phyloP scores from a whole-genome alignment of 1,140 invertebrate species.

The Bicyclus anynana region DNA sequence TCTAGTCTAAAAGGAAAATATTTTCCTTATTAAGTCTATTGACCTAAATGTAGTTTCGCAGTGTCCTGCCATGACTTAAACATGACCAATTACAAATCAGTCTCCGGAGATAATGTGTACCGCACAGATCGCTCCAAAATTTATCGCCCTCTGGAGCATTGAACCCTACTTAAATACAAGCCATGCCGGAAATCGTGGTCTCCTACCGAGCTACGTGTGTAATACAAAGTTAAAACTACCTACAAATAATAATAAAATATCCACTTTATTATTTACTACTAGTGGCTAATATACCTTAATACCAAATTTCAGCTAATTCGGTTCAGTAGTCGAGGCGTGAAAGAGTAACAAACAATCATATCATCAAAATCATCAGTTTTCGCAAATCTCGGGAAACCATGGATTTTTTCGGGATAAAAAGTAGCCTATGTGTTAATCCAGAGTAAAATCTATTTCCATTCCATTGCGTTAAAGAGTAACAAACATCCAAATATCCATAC shows the following conservation, averaged over 20 bases:
- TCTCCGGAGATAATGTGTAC: constrained; percentile 1
- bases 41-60: background rate
- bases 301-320: no score
- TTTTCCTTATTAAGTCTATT: background rate
- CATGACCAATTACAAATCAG: background rate
- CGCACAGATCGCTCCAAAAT: background rate
- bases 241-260: background rate
- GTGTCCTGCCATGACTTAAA: background rate
- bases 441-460: no score
- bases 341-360: no score
- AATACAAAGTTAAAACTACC: background rate
- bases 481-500: no score
- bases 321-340: no score
- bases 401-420: no score
- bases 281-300: no score
- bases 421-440: no score
- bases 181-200: background rate
- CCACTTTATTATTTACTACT: no score
- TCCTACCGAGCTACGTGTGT: background rate
- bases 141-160: constrained; percentile 10
- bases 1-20: background rate
- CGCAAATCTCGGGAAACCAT: no score
- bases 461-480: no score
- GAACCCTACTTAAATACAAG: constrained; percentile 1
- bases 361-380: no score